phyloP scores from a whole-genome alignment of 1,140 invertebrate genomes.

The Cotesia chilonis region DNA sequence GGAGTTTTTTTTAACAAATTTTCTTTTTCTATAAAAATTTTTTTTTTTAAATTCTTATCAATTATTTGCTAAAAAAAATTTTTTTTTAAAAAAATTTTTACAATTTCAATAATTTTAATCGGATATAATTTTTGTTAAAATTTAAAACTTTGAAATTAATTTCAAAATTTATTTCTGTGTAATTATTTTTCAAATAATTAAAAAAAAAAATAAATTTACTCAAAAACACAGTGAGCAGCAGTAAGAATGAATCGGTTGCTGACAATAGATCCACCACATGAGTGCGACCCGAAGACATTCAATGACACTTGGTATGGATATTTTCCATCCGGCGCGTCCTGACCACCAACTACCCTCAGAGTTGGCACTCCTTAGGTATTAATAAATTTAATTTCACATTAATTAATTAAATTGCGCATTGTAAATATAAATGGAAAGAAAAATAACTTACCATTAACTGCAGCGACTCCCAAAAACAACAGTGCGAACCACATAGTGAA shows the following conservation, averaged over 20 bases:
- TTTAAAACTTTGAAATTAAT: too few relatives aligned
- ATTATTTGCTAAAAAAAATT: too few relatives aligned
- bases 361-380: neutral
- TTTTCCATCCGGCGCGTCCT: constrained; percentile 3
- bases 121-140: too few relatives aligned
- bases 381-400: neutral
- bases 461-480: too few relatives aligned
- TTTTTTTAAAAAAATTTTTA: too few relatives aligned
- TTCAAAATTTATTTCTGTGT: neutral
- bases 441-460: neutral
- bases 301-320: constrained; percentile 14
- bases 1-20: too few relatives aligned
- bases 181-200: neutral
- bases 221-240: constrained; percentile 67
- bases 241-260: constrained; percentile 65
- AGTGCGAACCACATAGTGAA: too few relatives aligned
- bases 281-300: constrained; percentile 42
- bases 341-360: constrained; percentile 10
- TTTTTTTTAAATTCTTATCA: too few relatives aligned
- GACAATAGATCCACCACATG: constrained; percentile 71
- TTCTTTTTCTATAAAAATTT: too few relatives aligned
- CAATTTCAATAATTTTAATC: too few relatives aligned
- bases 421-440: neutral
- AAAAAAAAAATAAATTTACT: constrained; percentile 40
- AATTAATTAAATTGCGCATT: neutral